phyloP scores from a whole-genome alignment of 1,140 invertebrate species.

The Sipha flava region DNA sequence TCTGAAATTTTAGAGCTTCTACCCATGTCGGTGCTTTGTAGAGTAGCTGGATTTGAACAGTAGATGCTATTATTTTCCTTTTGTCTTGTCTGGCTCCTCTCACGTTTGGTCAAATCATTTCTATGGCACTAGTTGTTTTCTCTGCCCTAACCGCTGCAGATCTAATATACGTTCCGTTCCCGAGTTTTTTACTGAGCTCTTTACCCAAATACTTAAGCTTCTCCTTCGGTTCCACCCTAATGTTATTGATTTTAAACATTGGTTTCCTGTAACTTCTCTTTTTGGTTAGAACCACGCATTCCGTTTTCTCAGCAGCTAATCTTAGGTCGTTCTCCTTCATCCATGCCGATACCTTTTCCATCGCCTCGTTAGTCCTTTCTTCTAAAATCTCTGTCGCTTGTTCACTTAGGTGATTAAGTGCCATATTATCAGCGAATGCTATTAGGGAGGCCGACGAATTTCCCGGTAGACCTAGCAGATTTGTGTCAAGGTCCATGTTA shows the following conservation, averaged over 20 bases:
- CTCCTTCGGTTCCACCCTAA: neutral
- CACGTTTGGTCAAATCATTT: constrained; percentile 38
- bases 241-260: neutral
- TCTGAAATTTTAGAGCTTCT: accelerated
- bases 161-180: neutral
- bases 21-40: neutral
- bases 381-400: neutral
- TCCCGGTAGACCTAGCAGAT: neutral
- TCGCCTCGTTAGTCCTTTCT: neutral
- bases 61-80: constrained; percentile 37
- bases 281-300: neutral
- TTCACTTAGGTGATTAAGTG: neutral
- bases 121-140: constrained; percentile 40
- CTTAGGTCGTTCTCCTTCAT: too few relatives aligned
- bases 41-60: neutral
- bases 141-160: too few relatives aligned
- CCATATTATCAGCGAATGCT: neutral
- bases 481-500: too few relatives aligned
- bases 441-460: too few relatives aligned
- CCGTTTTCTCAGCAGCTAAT: neutral
- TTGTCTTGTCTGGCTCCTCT: constrained; percentile 43
- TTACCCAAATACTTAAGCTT: neutral
- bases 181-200: neutral
- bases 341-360: neutral
- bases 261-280: neutral